Percentiles rank a stretch among this genome's conserved stretches.
phyloP scores from a whole-genome alignment of 2,888 invertebrate species.

The Eudemis profundana region DNA sequence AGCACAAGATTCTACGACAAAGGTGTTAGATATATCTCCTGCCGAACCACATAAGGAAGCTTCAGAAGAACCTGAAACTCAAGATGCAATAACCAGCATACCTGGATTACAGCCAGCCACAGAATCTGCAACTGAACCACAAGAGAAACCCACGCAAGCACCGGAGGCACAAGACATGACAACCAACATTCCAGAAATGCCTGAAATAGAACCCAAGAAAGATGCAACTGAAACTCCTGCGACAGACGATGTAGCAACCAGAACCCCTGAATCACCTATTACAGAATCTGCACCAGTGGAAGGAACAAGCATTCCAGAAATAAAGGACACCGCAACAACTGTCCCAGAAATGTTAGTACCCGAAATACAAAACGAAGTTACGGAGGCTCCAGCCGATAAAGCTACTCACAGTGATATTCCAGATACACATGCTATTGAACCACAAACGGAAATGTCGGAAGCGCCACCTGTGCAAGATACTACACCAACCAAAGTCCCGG shows the following conservation, averaged over 20 bases:
- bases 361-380: constrained; percentile 31
- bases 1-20: constrained; percentile 20
- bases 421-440: constrained; percentile 27
- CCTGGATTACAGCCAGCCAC: too few species aligned
- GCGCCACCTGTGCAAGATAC: constrained; percentile 28
- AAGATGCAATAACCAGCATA: background rate
- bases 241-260: constrained; percentile 26
- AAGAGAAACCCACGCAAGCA: constrained; percentile 8
- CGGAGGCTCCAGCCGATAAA: constrained; percentile 37
- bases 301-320: background rate
- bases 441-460: constrained; percentile 40
- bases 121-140: background rate
- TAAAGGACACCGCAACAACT: background rate
- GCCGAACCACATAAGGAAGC: constrained; percentile 10
- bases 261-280: constrained; percentile 1
- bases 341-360: constrained; percentile 8
- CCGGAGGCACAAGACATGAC: constrained; percentile 38
- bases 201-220: constrained; percentile 10
- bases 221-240: constrained; percentile 38
- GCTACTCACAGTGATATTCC: constrained; percentile 8
- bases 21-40: background rate
- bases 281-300: constrained; percentile 11
- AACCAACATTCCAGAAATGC: background rate
- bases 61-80: background rate
- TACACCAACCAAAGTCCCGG: constrained; percentile 12